phyloP scores from a whole-genome alignment of 1,140 invertebrate genomes.

The Brachionus plicatilis region DNA sequence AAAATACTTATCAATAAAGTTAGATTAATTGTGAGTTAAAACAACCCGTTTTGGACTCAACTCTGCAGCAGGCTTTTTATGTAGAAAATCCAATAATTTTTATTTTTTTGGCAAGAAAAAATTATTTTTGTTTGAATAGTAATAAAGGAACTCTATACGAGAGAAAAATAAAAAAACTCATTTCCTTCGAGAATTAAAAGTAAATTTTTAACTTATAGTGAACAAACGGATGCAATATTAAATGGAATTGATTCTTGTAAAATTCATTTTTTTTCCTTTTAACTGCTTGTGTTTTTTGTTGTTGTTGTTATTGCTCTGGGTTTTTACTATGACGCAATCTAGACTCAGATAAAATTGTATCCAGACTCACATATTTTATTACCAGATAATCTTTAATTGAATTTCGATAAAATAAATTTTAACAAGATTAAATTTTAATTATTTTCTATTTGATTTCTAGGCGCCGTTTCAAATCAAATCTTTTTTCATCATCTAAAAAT shows the following conservation, averaged over 20 bases:
- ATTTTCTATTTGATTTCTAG: neutral
- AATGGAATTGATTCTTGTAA: conserved; percentile 1
- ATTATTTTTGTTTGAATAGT: neutral
- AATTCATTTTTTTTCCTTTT: neutral
- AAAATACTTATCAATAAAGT: neutral
- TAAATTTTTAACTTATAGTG: neutral
- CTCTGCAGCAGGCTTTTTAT: neutral
- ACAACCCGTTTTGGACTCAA: neutral
- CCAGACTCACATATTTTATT: neutral
- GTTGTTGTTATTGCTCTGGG: neutral
- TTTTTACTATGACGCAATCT: neutral
- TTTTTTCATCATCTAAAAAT: neutral
- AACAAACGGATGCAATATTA: neutral
- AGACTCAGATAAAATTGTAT: neutral
- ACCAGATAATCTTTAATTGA: neutral
- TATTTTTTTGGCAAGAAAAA: neutral
- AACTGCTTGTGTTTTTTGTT: neutral
- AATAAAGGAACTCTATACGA: neutral
- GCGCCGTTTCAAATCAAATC: neutral
- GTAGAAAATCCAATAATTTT: neutral
- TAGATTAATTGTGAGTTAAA: neutral
- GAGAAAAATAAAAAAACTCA: neutral
- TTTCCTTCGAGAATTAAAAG: conserved; percentile 13
- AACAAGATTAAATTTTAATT: neutral
- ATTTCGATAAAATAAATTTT: neutral